Percentiles rank a stretch among this genome's conserved stretches.
These are phyloP conservation scores for Podarcis raffonei DNA, from an alignment of 2,113 vertebrate species.

Conservation along the genomic window DNA sequence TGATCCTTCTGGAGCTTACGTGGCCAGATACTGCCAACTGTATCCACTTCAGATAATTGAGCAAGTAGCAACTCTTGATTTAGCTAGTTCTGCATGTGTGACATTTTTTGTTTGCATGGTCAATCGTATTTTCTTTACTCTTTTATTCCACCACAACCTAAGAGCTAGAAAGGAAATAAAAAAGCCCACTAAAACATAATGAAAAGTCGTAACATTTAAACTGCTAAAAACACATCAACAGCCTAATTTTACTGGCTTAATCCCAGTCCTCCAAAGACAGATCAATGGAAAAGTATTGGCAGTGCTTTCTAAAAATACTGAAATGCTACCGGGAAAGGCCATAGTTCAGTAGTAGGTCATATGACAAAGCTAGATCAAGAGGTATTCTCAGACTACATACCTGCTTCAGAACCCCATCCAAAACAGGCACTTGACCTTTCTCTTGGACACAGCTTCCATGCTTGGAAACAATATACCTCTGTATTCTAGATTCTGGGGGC, in stretches of 20 bases:
- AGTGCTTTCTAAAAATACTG: neutral
- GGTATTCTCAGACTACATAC: too few species aligned
- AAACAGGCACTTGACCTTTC: too few species aligned
- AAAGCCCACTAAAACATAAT: neutral
- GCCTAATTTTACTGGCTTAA: neutral
- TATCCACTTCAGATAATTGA: neutral
- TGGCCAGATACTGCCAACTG: neutral
- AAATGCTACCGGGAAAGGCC: too few species aligned
- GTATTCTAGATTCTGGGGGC: neutral
- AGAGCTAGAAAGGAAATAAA: neutral
- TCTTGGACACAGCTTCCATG: too few species aligned
- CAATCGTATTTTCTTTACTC: neutral
- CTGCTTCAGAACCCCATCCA: too few species aligned
- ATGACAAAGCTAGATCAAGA: too few species aligned
- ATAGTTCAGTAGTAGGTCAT: too few species aligned
- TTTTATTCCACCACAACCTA: neutral
- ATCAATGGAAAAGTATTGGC: neutral
- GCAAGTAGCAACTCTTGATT: neutral
- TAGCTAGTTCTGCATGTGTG: neutral
- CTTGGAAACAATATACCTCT: neutral
- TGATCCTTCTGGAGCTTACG: neutral
- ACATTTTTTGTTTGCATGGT: neutral
- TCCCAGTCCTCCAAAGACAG: neutral
- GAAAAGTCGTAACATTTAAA: neutral
- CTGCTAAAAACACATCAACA: neutral